Evolutionary conservation across 2,797 vertebrate species (phyloP).

Genomic region (Acestrorhynchus altus): DNA sequence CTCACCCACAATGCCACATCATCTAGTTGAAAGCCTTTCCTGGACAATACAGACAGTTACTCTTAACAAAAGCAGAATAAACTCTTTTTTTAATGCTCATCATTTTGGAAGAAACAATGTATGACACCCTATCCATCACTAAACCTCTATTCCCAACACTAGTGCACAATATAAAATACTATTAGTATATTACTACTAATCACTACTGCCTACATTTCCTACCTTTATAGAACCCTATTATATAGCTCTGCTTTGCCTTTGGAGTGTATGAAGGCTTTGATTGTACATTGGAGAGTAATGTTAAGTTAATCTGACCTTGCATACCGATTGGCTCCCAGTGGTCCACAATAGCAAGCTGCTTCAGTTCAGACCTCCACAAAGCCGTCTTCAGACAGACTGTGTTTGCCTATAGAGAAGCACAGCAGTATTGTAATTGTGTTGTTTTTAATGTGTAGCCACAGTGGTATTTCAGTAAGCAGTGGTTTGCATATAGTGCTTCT

Average conservation of each 20-base stretch:
- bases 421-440: slow-evolving; percentile 16
- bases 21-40: too few relatives aligned
- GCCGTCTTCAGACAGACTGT: background rate
- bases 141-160: too few relatives aligned
- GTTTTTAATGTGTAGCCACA: slow-evolving; percentile 12
- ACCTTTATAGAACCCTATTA: too few relatives aligned
- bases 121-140: too few relatives aligned
- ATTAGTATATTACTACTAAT: too few relatives aligned
- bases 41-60: too few relatives aligned
- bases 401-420: background rate
- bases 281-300: background rate
- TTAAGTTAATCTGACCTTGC: background rate
- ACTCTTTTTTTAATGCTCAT: too few relatives aligned
- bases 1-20: too few relatives aligned
- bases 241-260: background rate
- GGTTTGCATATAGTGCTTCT: slow-evolving; percentile 41
- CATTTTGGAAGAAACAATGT: too few relatives aligned
- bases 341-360: background rate
- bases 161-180: too few relatives aligned
- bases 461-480: slow-evolving; percentile 18
- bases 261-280: background rate
- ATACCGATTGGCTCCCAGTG: background rate
- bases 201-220: too few relatives aligned
- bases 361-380: slow-evolving; percentile 7
- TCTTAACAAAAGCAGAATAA: too few relatives aligned